These are phyloP conservation scores for Drosophila suzukii DNA, from an alignment of 1,140 invertebrate genomes.

Conservation along the genomic window DNA sequence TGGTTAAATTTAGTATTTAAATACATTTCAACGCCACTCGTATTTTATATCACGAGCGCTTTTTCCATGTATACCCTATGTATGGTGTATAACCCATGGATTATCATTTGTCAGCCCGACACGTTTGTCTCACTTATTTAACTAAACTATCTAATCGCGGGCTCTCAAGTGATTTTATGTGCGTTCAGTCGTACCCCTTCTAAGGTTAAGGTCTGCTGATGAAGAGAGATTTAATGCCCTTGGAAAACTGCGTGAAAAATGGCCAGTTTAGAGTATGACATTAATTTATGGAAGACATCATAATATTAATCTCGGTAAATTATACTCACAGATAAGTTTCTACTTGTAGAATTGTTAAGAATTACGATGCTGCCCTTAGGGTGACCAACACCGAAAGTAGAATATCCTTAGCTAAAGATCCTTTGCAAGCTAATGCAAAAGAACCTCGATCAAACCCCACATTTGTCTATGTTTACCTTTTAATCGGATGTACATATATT, in stretches of 20 bases:
- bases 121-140: constrained; percentile 40
- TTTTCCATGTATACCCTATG: constrained; percentile 1
- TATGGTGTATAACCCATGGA: constrained; percentile 1
- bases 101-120: constrained; percentile 31
- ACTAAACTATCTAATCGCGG: constrained; percentile 44
- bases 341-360: constrained; percentile 1
- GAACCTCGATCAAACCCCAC: constrained; percentile 4
- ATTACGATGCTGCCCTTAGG: background rate
- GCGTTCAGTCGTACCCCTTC: background rate
- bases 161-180: constrained; percentile 8
- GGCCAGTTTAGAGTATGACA: background rate
- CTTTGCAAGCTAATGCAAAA: background rate
- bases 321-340: background rate
- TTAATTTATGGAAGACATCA: background rate
- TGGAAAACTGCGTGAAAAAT: background rate
- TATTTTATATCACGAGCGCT: constrained; percentile 12
- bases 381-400: background rate
- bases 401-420: background rate
- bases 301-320: background rate
- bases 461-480: constrained; percentile 53
- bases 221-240: background rate
- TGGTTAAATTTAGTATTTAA: constrained; percentile 21
- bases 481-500: constrained; percentile 36
- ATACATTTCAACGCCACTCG: constrained; percentile 7
- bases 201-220: constrained; percentile 1